phyloP scores from a whole-genome alignment of 2,113 vertebrate genomes.

The Corvus hawaiiensis region DNA sequence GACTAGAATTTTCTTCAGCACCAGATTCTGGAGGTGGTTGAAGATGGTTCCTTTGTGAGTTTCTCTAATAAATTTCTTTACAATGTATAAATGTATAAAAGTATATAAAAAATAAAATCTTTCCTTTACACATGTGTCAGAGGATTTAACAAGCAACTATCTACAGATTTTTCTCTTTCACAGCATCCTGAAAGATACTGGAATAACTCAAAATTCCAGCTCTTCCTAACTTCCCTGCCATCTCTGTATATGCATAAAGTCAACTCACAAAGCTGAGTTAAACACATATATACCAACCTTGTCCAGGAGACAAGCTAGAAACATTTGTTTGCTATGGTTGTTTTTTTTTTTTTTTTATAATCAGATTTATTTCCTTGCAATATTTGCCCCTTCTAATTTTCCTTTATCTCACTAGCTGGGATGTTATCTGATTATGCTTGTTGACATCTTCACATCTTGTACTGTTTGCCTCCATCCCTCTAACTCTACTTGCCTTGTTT shows the following conservation, averaged over 20 bases:
- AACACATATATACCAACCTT: background rate
- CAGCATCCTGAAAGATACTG: background rate
- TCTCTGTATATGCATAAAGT: background rate
- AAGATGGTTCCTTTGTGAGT: background rate
- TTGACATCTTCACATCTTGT: background rate
- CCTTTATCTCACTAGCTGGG: background rate
- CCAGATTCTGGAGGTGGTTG: background rate
- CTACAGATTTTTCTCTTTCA: background rate
- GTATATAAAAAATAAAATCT: background rate
- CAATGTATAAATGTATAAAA: background rate
- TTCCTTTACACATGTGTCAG: background rate
- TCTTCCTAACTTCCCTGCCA: background rate
- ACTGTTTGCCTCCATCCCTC: background rate
- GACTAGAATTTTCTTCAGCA: background rate
- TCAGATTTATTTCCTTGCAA: background rate
- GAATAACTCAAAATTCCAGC: background rate
- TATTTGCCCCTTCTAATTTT: background rate
- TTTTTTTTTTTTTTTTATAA: background rate
- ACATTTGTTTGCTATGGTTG: background rate
- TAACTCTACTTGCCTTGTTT: background rate
- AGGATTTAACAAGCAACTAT: background rate
- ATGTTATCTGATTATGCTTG: background rate
- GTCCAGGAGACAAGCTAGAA: background rate
- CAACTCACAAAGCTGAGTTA: background rate
- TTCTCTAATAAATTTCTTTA: background rate